phyloP scores from a whole-genome alignment of 1,140 invertebrate genomes.

The Manduca sexta region DNA sequence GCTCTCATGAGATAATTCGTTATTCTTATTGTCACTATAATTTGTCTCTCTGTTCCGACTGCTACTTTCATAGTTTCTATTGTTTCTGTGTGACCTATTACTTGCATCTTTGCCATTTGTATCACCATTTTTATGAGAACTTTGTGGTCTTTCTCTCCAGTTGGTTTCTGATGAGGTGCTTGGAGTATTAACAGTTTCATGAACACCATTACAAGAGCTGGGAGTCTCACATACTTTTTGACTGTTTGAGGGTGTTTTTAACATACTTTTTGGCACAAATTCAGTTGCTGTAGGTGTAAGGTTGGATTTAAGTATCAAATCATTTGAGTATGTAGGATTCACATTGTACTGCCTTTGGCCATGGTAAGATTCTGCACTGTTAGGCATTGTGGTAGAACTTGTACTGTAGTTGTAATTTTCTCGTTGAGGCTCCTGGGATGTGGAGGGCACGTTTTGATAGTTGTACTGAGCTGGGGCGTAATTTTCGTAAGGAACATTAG shows the following conservation, averaged over 20 bases:
- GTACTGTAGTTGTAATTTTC: slow-evolving; percentile 38
- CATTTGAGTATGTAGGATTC: slow-evolving; percentile 35
- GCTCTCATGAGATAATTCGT: slow-evolving; percentile 2
- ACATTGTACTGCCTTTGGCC: slow-evolving; percentile 34
- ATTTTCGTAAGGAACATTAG: slow-evolving; percentile 46
- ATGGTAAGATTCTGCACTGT: slow-evolving; percentile 28
- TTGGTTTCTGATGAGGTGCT: slow-evolving; percentile 36
- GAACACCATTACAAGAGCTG: slow-evolving; percentile 4
- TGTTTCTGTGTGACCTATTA: not conserved
- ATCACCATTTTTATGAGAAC: slow-evolving; percentile 15
- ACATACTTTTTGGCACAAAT: slow-evolving; percentile 62
- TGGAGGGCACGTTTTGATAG: slow-evolving; percentile 46
- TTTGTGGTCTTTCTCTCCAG: slow-evolving; percentile 51
- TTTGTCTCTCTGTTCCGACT: slow-evolving; percentile 1
- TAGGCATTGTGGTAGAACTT: slow-evolving; percentile 28
- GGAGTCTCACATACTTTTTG: slow-evolving; percentile 21
- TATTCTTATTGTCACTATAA: slow-evolving; percentile 6
- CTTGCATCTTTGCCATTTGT: not conserved
- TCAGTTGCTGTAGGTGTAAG: slow-evolving; percentile 64
- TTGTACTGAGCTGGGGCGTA: slow-evolving; percentile 43
- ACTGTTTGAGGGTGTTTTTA: slow-evolving; percentile 24
- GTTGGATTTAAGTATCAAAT: slow-evolving; percentile 58
- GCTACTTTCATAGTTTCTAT: not conserved
- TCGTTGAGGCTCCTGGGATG: slow-evolving; percentile 34
- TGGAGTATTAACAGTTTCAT: slow-evolving; percentile 9